Conservation (phyloP, 2,888 invertebrate species). For the Ormyrus rosae region DNA sequence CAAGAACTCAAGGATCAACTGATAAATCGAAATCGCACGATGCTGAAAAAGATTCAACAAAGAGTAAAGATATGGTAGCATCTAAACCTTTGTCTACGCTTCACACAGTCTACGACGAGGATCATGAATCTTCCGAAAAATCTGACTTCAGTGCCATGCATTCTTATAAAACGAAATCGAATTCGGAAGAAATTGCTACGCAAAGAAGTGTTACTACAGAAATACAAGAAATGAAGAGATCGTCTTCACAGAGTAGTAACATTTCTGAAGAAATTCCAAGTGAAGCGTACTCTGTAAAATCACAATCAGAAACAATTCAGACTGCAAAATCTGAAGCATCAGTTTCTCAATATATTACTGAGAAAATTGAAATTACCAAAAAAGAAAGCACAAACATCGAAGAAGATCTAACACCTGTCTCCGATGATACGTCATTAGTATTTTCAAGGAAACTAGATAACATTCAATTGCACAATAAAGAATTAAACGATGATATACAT, state of each 20-base stretch:
- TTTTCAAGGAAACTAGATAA: conserved; percentile 66
- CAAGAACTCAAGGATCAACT: conserved; percentile 49
- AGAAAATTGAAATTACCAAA: conserved; percentile 27
- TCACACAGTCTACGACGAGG: conserved; percentile 44
- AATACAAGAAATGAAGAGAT: conserved; percentile 53
- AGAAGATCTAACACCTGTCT: conserved; percentile 34
- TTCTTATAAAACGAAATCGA: conserved; percentile 55
- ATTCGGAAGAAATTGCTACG: conserved; percentile 58
- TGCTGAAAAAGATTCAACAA: conserved; percentile 13
- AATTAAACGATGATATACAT: conserved; percentile 70
- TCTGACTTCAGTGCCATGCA: conserved; percentile 42
- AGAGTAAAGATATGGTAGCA: conserved; percentile 10
- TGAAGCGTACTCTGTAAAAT: conserved; percentile 57
- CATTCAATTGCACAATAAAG: conserved; percentile 69
- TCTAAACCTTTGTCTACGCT: conserved; percentile 26
- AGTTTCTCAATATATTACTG: conserved; percentile 21
- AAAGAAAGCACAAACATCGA: conserved; percentile 34
- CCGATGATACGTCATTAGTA: conserved; percentile 53
- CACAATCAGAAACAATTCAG: conserved; percentile 42
- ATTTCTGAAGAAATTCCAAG: conserved; percentile 61
- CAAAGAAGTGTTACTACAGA: conserved; percentile 56
- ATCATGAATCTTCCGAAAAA: conserved; percentile 49
- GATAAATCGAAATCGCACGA: conserved; percentile 32
- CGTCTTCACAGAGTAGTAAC: conserved; percentile 58
- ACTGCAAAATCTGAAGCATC: conserved; percentile 34